A percentile compares a stretch with the other conserved stretches of the same genome.
Conservation (phyloP, 2,113 vertebrate genomes). For the Xenopus laevis region DNA sequence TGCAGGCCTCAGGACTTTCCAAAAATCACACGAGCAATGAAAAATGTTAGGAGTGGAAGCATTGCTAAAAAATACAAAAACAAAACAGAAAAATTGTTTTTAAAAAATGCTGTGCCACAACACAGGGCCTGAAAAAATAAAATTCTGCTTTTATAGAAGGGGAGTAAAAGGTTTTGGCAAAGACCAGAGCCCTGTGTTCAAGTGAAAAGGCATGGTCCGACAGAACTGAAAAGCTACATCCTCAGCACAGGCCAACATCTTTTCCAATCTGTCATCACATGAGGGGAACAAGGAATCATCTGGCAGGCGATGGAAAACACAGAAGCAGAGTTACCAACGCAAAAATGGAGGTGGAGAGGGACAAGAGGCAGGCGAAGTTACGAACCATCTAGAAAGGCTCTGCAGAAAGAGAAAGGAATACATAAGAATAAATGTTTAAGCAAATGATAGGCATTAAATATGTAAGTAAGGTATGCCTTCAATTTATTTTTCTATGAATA, state of each 20-base stretch:
- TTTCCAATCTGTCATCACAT: conserved; percentile 58
- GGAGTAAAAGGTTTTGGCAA: conserved; percentile 48
- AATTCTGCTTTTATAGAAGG: conserved; percentile 48
- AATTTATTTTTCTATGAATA: no score
- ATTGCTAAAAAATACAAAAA: conserved; percentile 27
- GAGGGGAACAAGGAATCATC: conserved; percentile 57
- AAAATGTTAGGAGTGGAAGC: conserved; percentile 47
- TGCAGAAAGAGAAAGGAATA: conserved; percentile 48
- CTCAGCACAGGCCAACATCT: conserved; percentile 57
- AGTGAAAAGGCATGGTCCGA: conserved; percentile 49
- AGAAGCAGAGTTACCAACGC: conserved; percentile 65
- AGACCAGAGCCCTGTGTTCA: conserved; percentile 56
- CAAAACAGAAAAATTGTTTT: neutral
- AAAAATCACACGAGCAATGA: neutral
- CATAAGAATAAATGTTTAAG: neutral
- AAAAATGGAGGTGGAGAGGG: conserved; percentile 51
- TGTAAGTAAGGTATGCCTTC: no score
- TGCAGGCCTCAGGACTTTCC: conserved; percentile 60
- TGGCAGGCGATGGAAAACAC: conserved; percentile 61
- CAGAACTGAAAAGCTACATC: conserved; percentile 52
- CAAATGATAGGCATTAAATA: no score
- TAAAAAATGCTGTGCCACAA: neutral
- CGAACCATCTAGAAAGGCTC: conserved; percentile 59
- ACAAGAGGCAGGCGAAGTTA: conserved; percentile 54
- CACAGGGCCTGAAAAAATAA: conserved; percentile 35